Conservation (phyloP, 2,888 invertebrate species). For the Amiota minor region DNA sequence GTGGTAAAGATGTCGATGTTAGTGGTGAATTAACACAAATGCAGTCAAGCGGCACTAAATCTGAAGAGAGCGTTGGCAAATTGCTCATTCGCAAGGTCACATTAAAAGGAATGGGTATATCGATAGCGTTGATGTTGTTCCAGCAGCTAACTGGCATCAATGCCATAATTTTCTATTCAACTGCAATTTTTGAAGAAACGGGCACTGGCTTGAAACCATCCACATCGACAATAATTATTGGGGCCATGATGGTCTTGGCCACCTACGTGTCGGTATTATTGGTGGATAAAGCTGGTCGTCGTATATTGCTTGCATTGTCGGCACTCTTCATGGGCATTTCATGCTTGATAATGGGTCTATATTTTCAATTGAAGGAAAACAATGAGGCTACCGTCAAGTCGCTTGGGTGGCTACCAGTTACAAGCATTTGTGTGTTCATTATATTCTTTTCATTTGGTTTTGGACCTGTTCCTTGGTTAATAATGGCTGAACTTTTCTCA, state of each 20-base stretch:
- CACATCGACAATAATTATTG: constrained; percentile 83
- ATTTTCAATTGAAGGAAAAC: constrained; percentile 75
- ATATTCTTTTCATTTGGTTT: constrained; percentile 86
- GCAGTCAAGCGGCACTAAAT: not conserved
- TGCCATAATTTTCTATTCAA: constrained; percentile 85
- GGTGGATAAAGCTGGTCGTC: constrained; percentile 85
- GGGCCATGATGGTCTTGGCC: constrained; percentile 80
- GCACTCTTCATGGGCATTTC: constrained; percentile 81
- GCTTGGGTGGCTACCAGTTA: constrained; percentile 82
- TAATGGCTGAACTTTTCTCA: constrained; percentile 83
- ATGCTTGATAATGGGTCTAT: constrained; percentile 80
- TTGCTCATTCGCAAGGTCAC: constrained; percentile 77
- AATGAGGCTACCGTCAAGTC: constrained; percentile 70
- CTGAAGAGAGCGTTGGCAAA: constrained; percentile 71
- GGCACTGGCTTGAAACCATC: constrained; percentile 74
- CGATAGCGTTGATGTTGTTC: constrained; percentile 85
- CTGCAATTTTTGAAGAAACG: constrained; percentile 79
- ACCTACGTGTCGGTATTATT: constrained; percentile 81
- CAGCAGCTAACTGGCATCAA: constrained; percentile 90
- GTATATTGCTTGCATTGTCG: constrained; percentile 82
- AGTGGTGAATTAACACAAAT: constrained; percentile 71
- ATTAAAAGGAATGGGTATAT: constrained; percentile 79
- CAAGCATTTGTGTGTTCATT: constrained; percentile 83
- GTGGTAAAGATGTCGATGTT: constrained; percentile 81
- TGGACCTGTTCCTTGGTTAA: constrained; percentile 86